Evolutionary conservation across 2,797 vertebrate species (phyloP), one percentile per base, ranked within the genome.

Genomic region (Pogoniulus pusillus): DNA sequence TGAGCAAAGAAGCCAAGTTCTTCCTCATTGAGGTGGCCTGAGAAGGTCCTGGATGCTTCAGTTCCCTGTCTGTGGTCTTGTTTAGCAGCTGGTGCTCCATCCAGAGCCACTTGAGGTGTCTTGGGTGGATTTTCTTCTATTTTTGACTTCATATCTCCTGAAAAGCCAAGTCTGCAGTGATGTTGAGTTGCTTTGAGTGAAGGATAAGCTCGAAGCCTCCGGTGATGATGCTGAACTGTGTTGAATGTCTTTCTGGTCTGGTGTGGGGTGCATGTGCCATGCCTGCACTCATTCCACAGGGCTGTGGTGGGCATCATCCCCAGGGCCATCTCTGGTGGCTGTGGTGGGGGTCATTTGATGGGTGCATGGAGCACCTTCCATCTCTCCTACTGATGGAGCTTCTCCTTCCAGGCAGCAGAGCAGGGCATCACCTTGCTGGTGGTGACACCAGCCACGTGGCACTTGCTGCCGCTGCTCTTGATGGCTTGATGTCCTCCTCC

Each of bases 211-310:
- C 23, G 6, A 49, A 49, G 47, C 22, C 47, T 49, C 23, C 47
- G 49, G 6, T 24, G 47, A 24, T 49, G 47, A 12, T 49, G 23
- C 7, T 49, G 47, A 14, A 23, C 47, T 49, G 6, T 49, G 23
- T 14, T 24, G 47, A 49, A 23, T 49, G 47, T 23, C 23, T 47
- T 13, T 49, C 47, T 49, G 47, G 22, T 19, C 29, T 10, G 49
- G 10, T 16, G 8, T 0, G 4, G 24, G 6, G 3, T 3, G 24
- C 1, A 11, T 1, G n/a, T 13, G 30, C 35, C 30, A 0, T 0
- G 16, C 4, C 3, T 1, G 4, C 9, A 0, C 49, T 27, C 2
- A 1, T 30, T 49, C 45, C 35, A 10, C 51, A 41, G 3, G 1
- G 12, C 54, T 3, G 8, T 3, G 3, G 35, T 4, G 34, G 64